These are phyloP conservation scores for Euthynnus affinis DNA, from an alignment of 2,797 vertebrate genomes.

Conservation along the genomic window DNA sequence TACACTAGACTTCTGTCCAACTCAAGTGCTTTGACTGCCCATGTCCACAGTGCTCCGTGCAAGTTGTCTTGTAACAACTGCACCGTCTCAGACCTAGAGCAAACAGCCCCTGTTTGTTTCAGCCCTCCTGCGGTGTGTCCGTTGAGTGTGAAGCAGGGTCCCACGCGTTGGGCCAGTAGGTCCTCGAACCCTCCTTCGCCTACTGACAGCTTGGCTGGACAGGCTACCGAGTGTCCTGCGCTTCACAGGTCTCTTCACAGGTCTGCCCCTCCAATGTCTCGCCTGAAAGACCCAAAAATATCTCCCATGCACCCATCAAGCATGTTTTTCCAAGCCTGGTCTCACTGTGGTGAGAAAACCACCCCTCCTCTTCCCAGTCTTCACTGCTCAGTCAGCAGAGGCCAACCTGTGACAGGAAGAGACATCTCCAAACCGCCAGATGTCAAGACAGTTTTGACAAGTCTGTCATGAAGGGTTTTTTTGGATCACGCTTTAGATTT, in stretches of 20 bases:
- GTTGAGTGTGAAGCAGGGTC: slow-evolving; percentile 82
- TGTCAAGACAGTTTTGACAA: slow-evolving; percentile 74
- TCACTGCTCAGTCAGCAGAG: slow-evolving; percentile 77
- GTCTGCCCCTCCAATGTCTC: slow-evolving; percentile 70
- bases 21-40: slow-evolving; percentile 41
- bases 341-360: slow-evolving; percentile 81
- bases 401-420: slow-evolving; percentile 77
- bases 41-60: slow-evolving; percentile 66
- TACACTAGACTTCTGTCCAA: background rate
- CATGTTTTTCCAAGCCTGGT: slow-evolving; percentile 81
- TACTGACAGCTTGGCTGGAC: slow-evolving; percentile 77
- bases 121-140: slow-evolving; percentile 79
- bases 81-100: slow-evolving; percentile 80
- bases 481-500: slow-evolving; percentile 47
- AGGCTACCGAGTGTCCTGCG: slow-evolving; percentile 62
- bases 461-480: slow-evolving; percentile 57
- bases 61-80: slow-evolving; percentile 81
- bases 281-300: slow-evolving; percentile 81
- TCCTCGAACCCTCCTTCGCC: slow-evolving; percentile 59
- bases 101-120: slow-evolving; percentile 85
- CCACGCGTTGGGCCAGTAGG: slow-evolving; percentile 81
- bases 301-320: slow-evolving; percentile 74
- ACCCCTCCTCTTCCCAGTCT: slow-evolving; percentile 71
- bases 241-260: slow-evolving; percentile 71
- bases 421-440: slow-evolving; percentile 72